Evolutionary conservation across 1,140 invertebrate species (phyloP).

Genomic region (Mylabris phalerata): DNA sequence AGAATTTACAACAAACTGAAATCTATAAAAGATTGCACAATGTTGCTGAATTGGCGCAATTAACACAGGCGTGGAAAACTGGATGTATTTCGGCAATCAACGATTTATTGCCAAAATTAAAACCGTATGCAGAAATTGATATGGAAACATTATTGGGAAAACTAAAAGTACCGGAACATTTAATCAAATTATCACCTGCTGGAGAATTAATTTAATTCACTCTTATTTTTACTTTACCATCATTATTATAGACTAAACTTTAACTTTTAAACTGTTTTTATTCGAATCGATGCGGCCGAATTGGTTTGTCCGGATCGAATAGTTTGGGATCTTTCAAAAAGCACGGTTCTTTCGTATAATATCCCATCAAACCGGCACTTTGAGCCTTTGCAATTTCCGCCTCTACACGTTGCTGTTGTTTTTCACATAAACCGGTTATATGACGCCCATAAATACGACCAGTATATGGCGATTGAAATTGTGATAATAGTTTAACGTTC

Average conservation of each 20-base stretch:
- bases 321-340: slow-evolving; percentile 79
- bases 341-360: slow-evolving; percentile 65
- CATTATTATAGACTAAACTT: not conserved
- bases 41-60: slow-evolving; percentile 16
- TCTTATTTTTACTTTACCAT: not conserved
- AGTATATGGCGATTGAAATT: slow-evolving; percentile 92
- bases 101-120: slow-evolving; percentile 21
- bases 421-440: slow-evolving; percentile 81
- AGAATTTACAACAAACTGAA: slow-evolving; percentile 22
- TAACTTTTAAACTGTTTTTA: not conserved
- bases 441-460: slow-evolving; percentile 85
- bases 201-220: slow-evolving; percentile 1
- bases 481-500: slow-evolving; percentile 83
- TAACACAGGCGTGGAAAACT: slow-evolving; percentile 18
- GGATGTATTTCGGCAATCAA: slow-evolving; percentile 19
- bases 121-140: slow-evolving; percentile 23
- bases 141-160: slow-evolving; percentile 24
- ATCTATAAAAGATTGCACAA: slow-evolving; percentile 25
- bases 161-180: slow-evolving; percentile 18
- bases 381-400: slow-evolving; percentile 66
- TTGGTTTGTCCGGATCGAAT: slow-evolving; percentile 76
- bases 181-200: slow-evolving; percentile 2
- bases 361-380: slow-evolving; percentile 67
- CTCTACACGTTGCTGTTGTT: slow-evolving; percentile 64
- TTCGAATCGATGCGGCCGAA: slow-evolving; percentile 72